Conservation (phyloP, 2,113 vertebrate species). For the Mustelus asterias region DNA sequence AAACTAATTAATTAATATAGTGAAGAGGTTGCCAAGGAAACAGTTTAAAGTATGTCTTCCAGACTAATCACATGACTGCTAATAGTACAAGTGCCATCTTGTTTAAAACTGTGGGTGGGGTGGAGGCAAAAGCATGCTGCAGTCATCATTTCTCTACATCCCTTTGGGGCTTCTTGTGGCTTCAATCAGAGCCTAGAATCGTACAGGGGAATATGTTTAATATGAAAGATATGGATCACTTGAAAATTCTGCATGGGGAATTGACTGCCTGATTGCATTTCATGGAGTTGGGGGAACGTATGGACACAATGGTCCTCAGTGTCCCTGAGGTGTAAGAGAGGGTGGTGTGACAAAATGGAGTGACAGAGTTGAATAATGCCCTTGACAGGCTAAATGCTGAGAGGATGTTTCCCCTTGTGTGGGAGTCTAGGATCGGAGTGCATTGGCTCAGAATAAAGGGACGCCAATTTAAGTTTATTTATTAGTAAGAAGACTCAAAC, state of each 20-base stretch:
- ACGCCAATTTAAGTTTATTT: no score
- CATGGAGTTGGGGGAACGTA: background rate
- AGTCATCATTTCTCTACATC: background rate
- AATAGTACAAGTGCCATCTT: background rate
- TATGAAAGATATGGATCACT: background rate
- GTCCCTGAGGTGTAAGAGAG: background rate
- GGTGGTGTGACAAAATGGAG: background rate
- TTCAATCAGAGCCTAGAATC: background rate
- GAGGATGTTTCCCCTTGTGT: no score
- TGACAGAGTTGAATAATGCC: background rate
- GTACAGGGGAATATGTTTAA: background rate
- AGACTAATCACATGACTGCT: background rate
- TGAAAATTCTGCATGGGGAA: background rate
- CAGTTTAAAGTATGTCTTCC: background rate
- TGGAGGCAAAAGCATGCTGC: no score
- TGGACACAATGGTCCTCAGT: background rate
- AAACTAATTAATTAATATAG: background rate
- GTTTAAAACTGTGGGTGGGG: background rate
- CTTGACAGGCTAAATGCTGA: no score
- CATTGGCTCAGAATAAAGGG: no score
- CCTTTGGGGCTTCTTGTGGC: background rate
- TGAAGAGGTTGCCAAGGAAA: constrained; percentile 8
- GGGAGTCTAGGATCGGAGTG: no score
- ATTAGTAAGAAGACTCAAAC: no score
- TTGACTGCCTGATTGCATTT: background rate